Evolutionary conservation across 2,797 vertebrate species (phyloP), one percentile per base, ranked within the genome.

Genomic region (Antrozous pallidus): DNA sequence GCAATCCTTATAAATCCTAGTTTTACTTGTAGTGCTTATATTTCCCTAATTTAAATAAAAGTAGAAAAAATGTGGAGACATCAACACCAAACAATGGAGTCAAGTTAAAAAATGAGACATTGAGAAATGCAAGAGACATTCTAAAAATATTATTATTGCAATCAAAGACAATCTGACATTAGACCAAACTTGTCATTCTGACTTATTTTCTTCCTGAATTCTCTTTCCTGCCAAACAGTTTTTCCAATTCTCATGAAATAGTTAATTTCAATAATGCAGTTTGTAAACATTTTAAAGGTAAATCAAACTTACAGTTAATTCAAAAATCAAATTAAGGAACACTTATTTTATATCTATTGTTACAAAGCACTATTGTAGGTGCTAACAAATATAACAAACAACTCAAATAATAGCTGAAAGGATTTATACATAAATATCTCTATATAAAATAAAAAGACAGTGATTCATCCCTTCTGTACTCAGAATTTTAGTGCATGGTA

Each of bases 21-120:
- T 89, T 69, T 84, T 75, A 73, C 22, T 17, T 54, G 26, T 47
- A 63, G 10, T 54, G 83, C 73, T 79, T 74, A 12, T 87, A 86
- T 79, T 65, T 74, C 28, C 90, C 18, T 87, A 63, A 84, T 63
- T 73, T 95, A 75, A 79, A 65, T 31, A 74, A 75, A 87, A 65
- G 65, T 24, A 90, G 22, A 40, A 90, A 58, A 58, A 63, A 17
- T 42, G 4, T 71, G 8, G 54, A 86, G 17, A 31, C 18, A 49
- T 80, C 14, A 75, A 58, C 14, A 63, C 14, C 9, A 88, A 73
- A 67, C 38, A 74, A 88, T 40, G 45, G 5, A 82, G 28, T 86
- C 18, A 84, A 80, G 24, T 17, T 84, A 49, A 87, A 84, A 63
- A 65, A 2, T 7, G 12, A 33, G 28, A 17, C 14, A 92, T 3